Percentiles rank a stretch among this genome's conserved stretches.
These are phyloP conservation scores for Pinna nobilis DNA, from an alignment of 1,140 invertebrate species.

Conservation along the genomic window DNA sequence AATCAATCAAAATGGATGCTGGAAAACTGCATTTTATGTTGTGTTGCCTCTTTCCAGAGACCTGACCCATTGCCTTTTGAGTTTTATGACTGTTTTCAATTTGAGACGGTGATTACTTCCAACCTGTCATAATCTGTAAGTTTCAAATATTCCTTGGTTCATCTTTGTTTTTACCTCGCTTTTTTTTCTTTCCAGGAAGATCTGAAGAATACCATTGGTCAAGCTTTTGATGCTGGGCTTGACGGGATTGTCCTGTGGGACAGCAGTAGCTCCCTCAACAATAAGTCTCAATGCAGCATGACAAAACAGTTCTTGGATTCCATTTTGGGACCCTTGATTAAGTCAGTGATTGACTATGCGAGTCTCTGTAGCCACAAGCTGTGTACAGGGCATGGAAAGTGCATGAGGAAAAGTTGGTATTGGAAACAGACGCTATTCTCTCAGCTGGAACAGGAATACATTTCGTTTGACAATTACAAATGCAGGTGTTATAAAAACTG, in stretches of 20 bases:
- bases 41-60: too few species aligned
- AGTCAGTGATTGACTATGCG: slow-evolving; percentile 2
- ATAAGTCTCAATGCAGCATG: slow-evolving; percentile 2
- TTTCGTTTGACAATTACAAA: slow-evolving; percentile 15
- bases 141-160: too few species aligned
- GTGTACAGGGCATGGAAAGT: slow-evolving; percentile 8
- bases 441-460: not conserved
- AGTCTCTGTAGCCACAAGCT: not conserved
- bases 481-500: not conserved
- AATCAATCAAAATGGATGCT: too few species aligned
- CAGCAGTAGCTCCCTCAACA: slow-evolving; percentile 14
- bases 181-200: slow-evolving; percentile 18
- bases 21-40: too few species aligned
- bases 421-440: not conserved
- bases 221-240: slow-evolving; percentile 37
- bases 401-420: not conserved
- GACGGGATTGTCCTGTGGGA: slow-evolving; percentile 37
- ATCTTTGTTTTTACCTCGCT: not conserved
- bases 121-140: too few species aligned
- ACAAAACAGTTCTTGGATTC: slow-evolving; percentile 4
- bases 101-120: too few species aligned
- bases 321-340: slow-evolving; percentile 22
- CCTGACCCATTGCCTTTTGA: too few species aligned
- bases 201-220: slow-evolving; percentile 25
- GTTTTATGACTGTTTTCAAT: too few species aligned